Evolutionary conservation across 2,888 invertebrate species (phyloP), one percentile per base, ranked within the genome.

Genomic region (Eudemis profundana): DNA sequence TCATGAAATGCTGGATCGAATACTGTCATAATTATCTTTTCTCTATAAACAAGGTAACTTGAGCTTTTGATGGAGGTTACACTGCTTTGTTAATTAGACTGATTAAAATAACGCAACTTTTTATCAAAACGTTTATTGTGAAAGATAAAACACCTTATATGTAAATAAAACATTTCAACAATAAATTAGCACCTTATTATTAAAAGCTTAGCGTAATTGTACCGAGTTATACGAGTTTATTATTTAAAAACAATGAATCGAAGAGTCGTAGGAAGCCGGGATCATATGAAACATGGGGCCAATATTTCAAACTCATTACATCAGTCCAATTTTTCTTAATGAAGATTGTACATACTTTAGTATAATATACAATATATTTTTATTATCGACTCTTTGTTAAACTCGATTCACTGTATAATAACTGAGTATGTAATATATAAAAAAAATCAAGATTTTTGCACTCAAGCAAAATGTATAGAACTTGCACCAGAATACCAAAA

Each of bases 91-190:
- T 14, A 33, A 23, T n/a, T 36, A 14, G 5, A 51, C 61, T 10
- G 56, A 19, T 2, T 19, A 15, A 47, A 59, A 65, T 46, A 40
- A 40, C 4, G 47, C 42, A 38, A 46, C 17, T 15, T 60, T 29
- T 29, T 36, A 60, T 47, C 1, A 46, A 53, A 65, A 60, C 46
- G 29, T 65, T 65, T 65, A 65, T 40, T 65, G 38, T 44, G n/a
- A 65, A 47, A 47, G 29, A 65, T 40, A 53, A 40, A 56, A 56
- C 38, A 59, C 46, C 40, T 60, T 68, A 66, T 64, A 69, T 42
- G 38, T 64, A 60, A 49, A 65, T 67, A 65, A 60, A 60, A 56
- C 33, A 19, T 38, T 47, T 47, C 38, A 7, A 46, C 17, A 59
- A 65, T 61, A 61, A 54, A n/a, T 64, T 69, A 67, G 54, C 36